A percentile compares a stretch with the other conserved stretches of the same genome.
These are phyloP conservation scores for Drosophila lacicola DNA, from an alignment of 2,888 invertebrate genomes.

Conservation along the genomic window DNA sequence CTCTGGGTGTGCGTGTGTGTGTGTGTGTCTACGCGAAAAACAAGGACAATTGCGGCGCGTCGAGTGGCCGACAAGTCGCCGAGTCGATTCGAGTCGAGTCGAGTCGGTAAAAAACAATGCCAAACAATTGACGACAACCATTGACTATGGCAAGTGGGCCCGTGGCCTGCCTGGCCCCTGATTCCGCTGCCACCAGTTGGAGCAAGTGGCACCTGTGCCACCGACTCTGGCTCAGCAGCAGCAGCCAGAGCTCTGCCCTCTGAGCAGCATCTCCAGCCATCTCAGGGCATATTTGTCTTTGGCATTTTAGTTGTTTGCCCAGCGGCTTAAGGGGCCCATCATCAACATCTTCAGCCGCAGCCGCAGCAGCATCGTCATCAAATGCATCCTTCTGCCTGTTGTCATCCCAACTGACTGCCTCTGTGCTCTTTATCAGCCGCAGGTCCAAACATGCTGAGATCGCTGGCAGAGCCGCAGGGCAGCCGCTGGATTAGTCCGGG, in stretches of 20 bases:
- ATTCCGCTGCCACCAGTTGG: constrained; percentile 15
- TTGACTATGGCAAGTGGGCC: constrained; percentile 30
- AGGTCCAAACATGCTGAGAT: constrained; percentile 56
- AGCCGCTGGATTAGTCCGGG: constrained; percentile 35
- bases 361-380: neutral
- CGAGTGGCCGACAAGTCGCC: constrained; percentile 64
- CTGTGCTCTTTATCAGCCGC: constrained; percentile 38
- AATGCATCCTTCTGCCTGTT: constrained; percentile 17
- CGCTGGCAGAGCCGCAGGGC: constrained; percentile 35
- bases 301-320: constrained; percentile 59
- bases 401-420: constrained; percentile 12
- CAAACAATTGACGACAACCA: constrained; percentile 62
- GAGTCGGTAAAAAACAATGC: constrained; percentile 61
- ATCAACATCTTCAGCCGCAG: constrained; percentile 14
- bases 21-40: constrained; percentile 32
- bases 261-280: constrained; percentile 12
- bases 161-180: constrained; percentile 9
- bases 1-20: constrained; percentile 17
- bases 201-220: constrained; percentile 53
- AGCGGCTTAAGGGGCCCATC: constrained; percentile 47
- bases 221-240: neutral
- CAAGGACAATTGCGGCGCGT: constrained; percentile 74
- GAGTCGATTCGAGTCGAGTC: constrained; percentile 33
- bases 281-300: constrained; percentile 62
- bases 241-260: neutral